Conservation (phyloP, 2,797 vertebrate species). For the Danio aesculapii region DNA sequence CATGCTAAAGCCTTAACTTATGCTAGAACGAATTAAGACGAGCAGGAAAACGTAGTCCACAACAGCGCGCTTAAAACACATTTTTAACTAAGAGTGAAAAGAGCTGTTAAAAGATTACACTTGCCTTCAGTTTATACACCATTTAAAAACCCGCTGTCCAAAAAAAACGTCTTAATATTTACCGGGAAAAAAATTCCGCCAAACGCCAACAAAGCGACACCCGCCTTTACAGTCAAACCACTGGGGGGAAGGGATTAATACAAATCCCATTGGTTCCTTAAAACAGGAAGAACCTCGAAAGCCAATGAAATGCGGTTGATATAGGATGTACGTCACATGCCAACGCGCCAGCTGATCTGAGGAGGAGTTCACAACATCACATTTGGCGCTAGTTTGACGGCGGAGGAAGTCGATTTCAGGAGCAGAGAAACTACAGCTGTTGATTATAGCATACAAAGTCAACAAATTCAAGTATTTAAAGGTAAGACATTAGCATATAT, state of each 20-base stretch:
- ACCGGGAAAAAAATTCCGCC: conserved; percentile 65
- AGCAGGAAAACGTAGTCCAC: too few relatives aligned
- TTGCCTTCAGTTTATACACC: too few relatives aligned
- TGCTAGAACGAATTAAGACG: too few relatives aligned
- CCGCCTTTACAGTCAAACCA: conserved; percentile 60
- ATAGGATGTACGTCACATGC: background rate
- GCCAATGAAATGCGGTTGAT: conserved; percentile 44
- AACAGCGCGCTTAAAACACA: too few relatives aligned
- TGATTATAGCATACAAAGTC: background rate
- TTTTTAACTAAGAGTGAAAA: too few relatives aligned
- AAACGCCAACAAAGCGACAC: conserved; percentile 60
- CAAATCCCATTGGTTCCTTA: conserved; percentile 35
- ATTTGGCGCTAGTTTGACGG: conserved; percentile 45
- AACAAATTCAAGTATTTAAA: too few relatives aligned
- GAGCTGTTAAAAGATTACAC: too few relatives aligned
- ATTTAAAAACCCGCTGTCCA: too few relatives aligned
- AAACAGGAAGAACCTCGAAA: background rate
- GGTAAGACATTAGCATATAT: too few relatives aligned
- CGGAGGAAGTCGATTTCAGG: too few relatives aligned
- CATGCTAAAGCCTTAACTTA: too few relatives aligned
- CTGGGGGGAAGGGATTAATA: background rate
- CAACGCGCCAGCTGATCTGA: conserved; percentile 39
- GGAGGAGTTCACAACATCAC: background rate
- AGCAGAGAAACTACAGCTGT: background rate
- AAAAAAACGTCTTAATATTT: conserved; percentile 31